These are phyloP conservation scores for Drosophila yakuba DNA, from an alignment of 1,140 invertebrate species.

Conservation along the genomic window DNA sequence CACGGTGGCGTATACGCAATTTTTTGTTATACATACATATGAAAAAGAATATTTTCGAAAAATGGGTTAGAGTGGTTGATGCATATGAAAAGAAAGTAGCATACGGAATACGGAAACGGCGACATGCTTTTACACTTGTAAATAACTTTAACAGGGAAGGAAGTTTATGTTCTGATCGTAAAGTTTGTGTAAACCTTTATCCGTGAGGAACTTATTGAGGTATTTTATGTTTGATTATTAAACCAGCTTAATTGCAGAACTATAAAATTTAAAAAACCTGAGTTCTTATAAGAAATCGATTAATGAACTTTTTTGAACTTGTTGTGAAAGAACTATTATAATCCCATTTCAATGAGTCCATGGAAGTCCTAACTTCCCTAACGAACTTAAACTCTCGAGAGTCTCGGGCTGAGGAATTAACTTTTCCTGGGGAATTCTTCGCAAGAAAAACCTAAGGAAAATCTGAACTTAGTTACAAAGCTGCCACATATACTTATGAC, in stretches of 20 bases:
- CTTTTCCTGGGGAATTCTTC: conserved; percentile 11
- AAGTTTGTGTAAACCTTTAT: neutral
- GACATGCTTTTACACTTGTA: conserved; percentile 22
- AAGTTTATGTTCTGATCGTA: conserved; percentile 5
- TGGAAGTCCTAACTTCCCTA: conserved; percentile 19
- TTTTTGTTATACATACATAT: conserved; percentile 23
- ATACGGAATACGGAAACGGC: conserved; percentile 16
- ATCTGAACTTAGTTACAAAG: conserved; percentile 45
- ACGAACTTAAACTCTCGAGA: conserved; percentile 13
- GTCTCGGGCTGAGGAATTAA: conserved; percentile 11
- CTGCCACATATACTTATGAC: conserved; percentile 26
- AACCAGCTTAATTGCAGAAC: neutral
- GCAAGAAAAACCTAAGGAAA: conserved; percentile 30
- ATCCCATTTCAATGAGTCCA: conserved; percentile 2
- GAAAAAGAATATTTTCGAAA: conserved; percentile 27
- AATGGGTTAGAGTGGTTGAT: conserved; percentile 21
- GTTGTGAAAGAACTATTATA: neutral
- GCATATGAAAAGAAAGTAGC: conserved; percentile 19
- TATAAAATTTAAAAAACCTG: neutral
- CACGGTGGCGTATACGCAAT: conserved; percentile 64
- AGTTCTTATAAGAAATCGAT: too few relatives aligned
- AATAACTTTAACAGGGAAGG: conserved; percentile 17
- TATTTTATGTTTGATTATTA: neutral
- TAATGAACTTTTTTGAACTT: neutral
- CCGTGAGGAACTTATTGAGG: neutral